Evolutionary conservation across 1,140 invertebrate genomes (phyloP), one percentile per base, ranked within the genome.

Genomic region (Macrosteles quadrilineatus): DNA sequence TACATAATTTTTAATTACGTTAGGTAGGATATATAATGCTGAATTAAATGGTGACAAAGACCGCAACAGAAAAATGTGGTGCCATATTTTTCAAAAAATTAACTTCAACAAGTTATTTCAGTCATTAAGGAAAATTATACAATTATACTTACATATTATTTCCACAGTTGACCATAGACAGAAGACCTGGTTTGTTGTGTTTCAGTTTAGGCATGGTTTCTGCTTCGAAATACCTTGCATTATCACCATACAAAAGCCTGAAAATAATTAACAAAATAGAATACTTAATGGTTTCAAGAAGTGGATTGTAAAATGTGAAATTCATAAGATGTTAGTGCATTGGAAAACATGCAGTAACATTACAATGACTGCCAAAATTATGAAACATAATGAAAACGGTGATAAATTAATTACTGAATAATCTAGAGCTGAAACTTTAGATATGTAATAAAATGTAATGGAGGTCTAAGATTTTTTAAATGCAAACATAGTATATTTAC

Each of bases 101-200:
- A n/a, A n/a, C n/a, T n/a, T n/a, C n/a, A n/a, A n/a, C n/a, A n/a
- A n/a, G n/a, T n/a, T n/a, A n/a, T n/a, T n/a, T n/a, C n/a, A n/a
- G n/a, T n/a, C n/a, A n/a, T n/a, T n/a, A n/a, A n/a, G n/a, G n/a
- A n/a, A n/a, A n/a, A n/a, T n/a, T n/a, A n/a, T n/a, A n/a, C 32
- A 36, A 14, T 14, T 6, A 14, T 36, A 77, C 78, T 75, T 76
- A 86, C 90, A 97, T 92, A 77, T 91, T 90, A 69, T 93, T 88
- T 0, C 95, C 95, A 77, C 94, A 95, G 78, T 98, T 96, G 0
- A 99, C 97, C 90, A 99, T 95, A 6, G 98, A 99, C 1, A 99
- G 78, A 17, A 95, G 83, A 32, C 98, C 98, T 55, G 86, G 83
- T 72, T 88, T 90, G 1, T 87, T 88, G 76, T 99, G 98, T 73